Evolutionary conservation across 1,140 invertebrate genomes (phyloP).

Genomic region (Eueides isabella): DNA sequence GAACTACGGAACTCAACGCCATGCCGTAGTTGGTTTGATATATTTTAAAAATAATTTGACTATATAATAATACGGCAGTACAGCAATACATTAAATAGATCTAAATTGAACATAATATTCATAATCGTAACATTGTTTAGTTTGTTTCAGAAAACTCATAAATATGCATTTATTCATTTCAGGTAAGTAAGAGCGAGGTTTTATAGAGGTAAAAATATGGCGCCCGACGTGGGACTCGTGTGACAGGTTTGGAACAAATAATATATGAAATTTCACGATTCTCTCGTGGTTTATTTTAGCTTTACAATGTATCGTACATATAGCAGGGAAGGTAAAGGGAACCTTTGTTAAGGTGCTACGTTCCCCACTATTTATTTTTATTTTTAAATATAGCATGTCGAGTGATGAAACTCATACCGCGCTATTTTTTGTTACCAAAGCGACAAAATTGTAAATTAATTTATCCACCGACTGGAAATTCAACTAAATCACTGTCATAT

Average conservation of each 20-base stretch:
- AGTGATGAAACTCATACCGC: too few species aligned
- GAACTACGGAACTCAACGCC: too few species aligned
- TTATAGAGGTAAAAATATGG: constrained; percentile 15
- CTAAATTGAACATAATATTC: neutral
- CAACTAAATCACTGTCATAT: too few species aligned
- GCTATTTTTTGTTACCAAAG: too few species aligned
- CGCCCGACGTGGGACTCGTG: constrained; percentile 25
- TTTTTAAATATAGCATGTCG: too few species aligned
- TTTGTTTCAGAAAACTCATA: constrained; percentile 4
- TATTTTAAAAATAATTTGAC: neutral
- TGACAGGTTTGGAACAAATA: neutral
- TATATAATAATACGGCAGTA: neutral
- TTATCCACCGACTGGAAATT: too few species aligned
- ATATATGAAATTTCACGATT: neutral
- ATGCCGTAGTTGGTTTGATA: too few species aligned
- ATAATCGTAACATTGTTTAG: neutral
- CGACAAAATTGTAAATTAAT: too few species aligned
- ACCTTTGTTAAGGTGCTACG: too few species aligned
- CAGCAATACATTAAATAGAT: neutral
- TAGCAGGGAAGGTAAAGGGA: too few species aligned
- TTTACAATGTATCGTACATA: neutral
- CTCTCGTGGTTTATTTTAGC: neutral
- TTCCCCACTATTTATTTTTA: too few species aligned
- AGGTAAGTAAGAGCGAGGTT: constrained; percentile 21
- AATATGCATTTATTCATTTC: constrained; percentile 24